phyloP scores from a whole-genome alignment of 1,140 invertebrate species.

The Drosophila kanapiae region DNA sequence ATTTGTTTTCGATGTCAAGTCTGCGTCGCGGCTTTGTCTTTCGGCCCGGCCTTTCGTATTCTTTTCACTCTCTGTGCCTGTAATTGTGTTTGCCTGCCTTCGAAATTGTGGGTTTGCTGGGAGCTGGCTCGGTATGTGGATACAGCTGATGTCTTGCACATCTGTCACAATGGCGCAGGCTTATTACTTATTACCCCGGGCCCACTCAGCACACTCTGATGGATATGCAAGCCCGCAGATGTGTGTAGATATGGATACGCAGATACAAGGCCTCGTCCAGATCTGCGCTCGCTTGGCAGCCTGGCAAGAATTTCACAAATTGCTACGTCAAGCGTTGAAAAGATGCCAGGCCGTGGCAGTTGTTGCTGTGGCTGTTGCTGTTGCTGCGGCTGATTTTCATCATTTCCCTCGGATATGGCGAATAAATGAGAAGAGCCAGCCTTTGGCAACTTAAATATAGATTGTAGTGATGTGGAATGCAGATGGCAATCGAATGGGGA shows the following conservation, averaged over 20 bases:
- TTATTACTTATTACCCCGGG: conserved; percentile 55
- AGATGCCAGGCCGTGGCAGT: conserved; percentile 56
- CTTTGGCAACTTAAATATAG: conserved; percentile 33
- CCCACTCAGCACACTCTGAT: neutral
- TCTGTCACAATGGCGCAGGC: conserved; percentile 63
- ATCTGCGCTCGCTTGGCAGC: conserved; percentile 32
- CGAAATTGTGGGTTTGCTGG: conserved; percentile 42
- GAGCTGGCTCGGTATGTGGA: neutral
- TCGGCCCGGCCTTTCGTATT: conserved; percentile 68
- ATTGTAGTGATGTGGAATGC: conserved; percentile 20
- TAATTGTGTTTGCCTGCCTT: conserved; percentile 50
- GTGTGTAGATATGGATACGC: conserved; percentile 5
- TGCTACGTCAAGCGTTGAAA: conserved; percentile 82
- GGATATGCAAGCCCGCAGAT: conserved; percentile 9
- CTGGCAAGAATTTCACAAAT: conserved; percentile 77
- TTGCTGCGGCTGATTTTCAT: conserved; percentile 41
- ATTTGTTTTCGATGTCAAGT: conserved; percentile 83
- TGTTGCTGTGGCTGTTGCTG: neutral
- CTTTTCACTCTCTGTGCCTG: conserved; percentile 67
- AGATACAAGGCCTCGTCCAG: conserved; percentile 9
- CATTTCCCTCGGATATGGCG: conserved; percentile 38
- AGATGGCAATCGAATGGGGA: conserved; percentile 40
- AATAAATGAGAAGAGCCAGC: conserved; percentile 38
- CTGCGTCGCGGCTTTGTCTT: conserved; percentile 42
- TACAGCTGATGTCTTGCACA: conserved; percentile 24